phyloP scores from a whole-genome alignment of 2,113 vertebrate species.

The Tretioscincus oriximinensis region DNA sequence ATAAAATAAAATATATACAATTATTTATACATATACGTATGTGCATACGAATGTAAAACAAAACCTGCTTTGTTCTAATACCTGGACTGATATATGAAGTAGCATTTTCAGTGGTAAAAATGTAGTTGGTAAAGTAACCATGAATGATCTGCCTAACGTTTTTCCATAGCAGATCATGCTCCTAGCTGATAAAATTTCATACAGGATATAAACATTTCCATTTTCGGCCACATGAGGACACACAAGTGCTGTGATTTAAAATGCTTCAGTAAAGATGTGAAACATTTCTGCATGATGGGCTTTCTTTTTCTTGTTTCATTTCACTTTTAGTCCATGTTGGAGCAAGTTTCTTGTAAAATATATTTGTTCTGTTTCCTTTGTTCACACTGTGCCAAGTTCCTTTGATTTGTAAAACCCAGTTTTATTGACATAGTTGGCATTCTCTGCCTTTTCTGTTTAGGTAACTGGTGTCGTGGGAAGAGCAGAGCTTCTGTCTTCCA shows the following conservation, averaged over 20 bases:
- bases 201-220: not conserved
- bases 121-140: not conserved
- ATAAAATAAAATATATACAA: too few species aligned
- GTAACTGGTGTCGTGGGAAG: conserved; percentile 96
- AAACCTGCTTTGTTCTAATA: too few species aligned
- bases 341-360: not conserved
- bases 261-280: not conserved
- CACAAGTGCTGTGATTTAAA: conserved; percentile 9
- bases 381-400: not conserved
- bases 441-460: conserved; percentile 64
- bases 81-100: too few species aligned
- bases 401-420: not conserved
- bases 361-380: not conserved
- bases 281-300: rapidly evolving
- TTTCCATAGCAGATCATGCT: not conserved
- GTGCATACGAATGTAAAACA: too few species aligned
- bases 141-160: not conserved
- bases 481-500: conserved; percentile 95
- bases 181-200: not conserved
- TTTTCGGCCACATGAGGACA: conserved; percentile 64
- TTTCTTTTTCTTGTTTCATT: not conserved
- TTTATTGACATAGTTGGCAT: not conserved
- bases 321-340: not conserved
- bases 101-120: not conserved
- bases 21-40: too few species aligned